These are phyloP conservation scores for Mormyrus lacerda DNA, from an alignment of 2,113 vertebrate species.

Conservation along the genomic window DNA sequence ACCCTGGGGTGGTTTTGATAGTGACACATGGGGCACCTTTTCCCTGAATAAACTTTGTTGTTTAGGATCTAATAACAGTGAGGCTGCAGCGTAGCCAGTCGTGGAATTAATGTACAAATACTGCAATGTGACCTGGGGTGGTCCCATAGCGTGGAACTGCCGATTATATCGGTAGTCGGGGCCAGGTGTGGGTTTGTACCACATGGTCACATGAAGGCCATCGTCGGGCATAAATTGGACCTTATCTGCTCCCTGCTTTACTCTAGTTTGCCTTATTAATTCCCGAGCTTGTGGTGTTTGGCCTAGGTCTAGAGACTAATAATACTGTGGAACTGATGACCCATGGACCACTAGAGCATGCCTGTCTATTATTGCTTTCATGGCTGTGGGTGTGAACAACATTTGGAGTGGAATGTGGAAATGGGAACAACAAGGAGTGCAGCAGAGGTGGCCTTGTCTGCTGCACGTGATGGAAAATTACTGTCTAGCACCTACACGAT, in stretches of 20 bases:
- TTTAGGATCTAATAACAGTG: not conserved
- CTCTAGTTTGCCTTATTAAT: not conserved
- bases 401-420: no score
- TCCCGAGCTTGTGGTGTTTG: no score
- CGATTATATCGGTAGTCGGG: not conserved
- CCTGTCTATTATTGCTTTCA: no score
- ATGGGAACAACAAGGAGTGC: no score
- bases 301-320: no score
- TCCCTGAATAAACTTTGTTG: not conserved
- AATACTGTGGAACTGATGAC: no score
- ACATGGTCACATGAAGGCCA: not conserved
- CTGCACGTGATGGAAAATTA: no score
- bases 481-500: no score
- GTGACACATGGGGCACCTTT: not conserved
- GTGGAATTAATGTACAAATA: not conserved
- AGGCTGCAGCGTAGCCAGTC: not conserved
- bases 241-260: not conserved
- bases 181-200: not conserved
- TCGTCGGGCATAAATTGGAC: constrained; percentile 1
- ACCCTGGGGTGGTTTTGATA: not conserved
- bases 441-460: no score
- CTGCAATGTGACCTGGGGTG: not conserved
- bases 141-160: not conserved
- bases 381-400: no score
- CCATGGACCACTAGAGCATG: no score